A percentile compares a stretch with the other conserved stretches of the same genome.
phyloP scores from a whole-genome alignment of 2,888 invertebrate species.

The Tipula confusa region DNA sequence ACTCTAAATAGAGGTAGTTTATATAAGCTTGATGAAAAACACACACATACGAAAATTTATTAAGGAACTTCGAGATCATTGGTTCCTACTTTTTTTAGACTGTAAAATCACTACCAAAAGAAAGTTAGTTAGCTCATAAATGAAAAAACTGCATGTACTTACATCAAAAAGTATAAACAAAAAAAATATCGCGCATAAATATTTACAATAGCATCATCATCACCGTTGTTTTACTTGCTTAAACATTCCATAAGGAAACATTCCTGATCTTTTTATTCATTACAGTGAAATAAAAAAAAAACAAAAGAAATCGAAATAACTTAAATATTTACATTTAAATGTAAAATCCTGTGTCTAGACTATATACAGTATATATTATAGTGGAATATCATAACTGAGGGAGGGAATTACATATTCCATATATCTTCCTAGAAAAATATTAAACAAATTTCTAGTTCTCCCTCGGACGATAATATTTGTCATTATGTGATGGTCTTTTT shows the following conservation, averaged over 20 bases:
- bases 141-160: not conserved
- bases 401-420: not conserved
- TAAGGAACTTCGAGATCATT: too few relatives aligned
- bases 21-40: too few relatives aligned
- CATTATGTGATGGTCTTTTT: not conserved
- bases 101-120: too few relatives aligned
- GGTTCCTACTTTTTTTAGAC: too few relatives aligned
- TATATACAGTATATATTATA: not conserved
- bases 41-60: too few relatives aligned
- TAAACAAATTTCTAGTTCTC: not conserved
- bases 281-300: not conserved
- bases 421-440: not conserved
- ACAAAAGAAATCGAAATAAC: not conserved
- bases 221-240: not conserved
- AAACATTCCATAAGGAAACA: not conserved
- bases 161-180: not conserved
- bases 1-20: too few relatives aligned
- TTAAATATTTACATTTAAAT: not conserved
- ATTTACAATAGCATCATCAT: not conserved
- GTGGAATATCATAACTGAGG: not conserved
- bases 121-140: not conserved
- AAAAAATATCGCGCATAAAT: not conserved
- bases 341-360: conserved; percentile 3
- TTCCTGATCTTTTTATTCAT: not conserved
- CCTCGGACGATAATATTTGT: not conserved